phyloP scores from a whole-genome alignment of 2,888 invertebrate species.

The Limnephilus rhombicus region DNA sequence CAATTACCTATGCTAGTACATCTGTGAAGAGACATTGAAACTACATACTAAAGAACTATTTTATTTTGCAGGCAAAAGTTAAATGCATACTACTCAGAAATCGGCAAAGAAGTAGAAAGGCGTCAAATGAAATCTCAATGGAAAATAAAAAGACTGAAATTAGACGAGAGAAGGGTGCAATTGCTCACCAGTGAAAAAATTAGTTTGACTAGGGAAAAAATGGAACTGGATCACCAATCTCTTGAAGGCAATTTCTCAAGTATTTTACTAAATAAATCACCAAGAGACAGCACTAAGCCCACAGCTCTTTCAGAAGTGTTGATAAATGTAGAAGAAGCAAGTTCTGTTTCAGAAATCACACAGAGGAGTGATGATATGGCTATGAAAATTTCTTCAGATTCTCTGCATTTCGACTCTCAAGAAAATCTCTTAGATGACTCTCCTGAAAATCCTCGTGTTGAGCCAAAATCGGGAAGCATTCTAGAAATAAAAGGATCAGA shows the following conservation, averaged over 20 bases:
- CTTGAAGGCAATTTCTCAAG: slow-evolving; percentile 69
- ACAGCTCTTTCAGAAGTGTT: background rate
- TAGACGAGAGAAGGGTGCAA: slow-evolving; percentile 74
- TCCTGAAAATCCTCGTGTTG: background rate
- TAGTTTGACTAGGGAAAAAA: slow-evolving; percentile 78
- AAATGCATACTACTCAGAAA: slow-evolving; percentile 81
- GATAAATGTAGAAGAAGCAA: slow-evolving; percentile 13
- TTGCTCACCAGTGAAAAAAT: slow-evolving; percentile 76
- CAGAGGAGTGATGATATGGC: slow-evolving; percentile 27
- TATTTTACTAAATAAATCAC: background rate
- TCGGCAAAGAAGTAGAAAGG: slow-evolving; percentile 79
- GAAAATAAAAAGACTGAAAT: slow-evolving; percentile 76
- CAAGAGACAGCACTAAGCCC: background rate
- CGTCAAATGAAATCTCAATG: slow-evolving; percentile 78
- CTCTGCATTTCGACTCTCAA: slow-evolving; percentile 13
- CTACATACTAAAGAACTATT: background rate
- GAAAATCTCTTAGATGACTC: slow-evolving; percentile 17
- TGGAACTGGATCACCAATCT: slow-evolving; percentile 74
- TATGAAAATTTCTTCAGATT: slow-evolving; percentile 40
- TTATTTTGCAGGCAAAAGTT: slow-evolving; percentile 76
- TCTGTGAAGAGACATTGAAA: no score
- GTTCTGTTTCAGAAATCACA: background rate
- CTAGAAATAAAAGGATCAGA: background rate
- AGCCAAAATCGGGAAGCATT: background rate
- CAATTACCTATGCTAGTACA: no score